phyloP scores from a whole-genome alignment of 2,888 invertebrate species.

The Cerceris rybyensis region DNA sequence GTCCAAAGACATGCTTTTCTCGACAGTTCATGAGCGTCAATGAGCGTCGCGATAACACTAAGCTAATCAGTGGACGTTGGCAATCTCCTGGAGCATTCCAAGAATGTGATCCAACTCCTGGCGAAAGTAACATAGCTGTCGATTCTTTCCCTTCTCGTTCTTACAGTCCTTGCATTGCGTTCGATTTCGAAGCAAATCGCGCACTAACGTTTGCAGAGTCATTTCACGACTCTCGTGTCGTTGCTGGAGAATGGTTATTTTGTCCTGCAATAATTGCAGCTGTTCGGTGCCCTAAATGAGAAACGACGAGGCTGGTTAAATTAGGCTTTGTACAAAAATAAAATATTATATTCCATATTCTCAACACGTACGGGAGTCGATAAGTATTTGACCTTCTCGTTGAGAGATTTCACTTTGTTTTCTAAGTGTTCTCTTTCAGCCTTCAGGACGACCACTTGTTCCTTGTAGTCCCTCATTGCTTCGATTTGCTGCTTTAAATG shows the following conservation, averaged over 20 bases:
- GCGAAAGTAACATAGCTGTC: slow-evolving; percentile 77
- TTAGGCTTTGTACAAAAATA: not conserved
- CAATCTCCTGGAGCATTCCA: slow-evolving; percentile 78
- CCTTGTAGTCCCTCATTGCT: slow-evolving; percentile 87
- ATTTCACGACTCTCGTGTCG: slow-evolving; percentile 79
- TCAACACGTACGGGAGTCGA: slow-evolving; percentile 70
- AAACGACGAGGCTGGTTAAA: slow-evolving; percentile 4
- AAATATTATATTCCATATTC: not conserved
- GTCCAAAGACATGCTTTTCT: slow-evolving; percentile 1
- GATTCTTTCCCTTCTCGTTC: slow-evolving; percentile 72
- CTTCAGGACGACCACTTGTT: slow-evolving; percentile 83
- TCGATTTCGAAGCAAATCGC: slow-evolving; percentile 76
- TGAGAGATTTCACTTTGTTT: slow-evolving; percentile 79
- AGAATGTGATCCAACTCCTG: slow-evolving; percentile 79
- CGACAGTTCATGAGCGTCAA: slow-evolving; percentile 19
- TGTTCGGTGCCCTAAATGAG: slow-evolving; percentile 76
- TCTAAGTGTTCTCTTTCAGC: slow-evolving; percentile 84
- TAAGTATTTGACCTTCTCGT: slow-evolving; percentile 78
- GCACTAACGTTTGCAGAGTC: slow-evolving; percentile 77
- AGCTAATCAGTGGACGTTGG: slow-evolving; percentile 69
- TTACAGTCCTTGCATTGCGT: slow-evolving; percentile 78
- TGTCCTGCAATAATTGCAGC: slow-evolving; percentile 77
- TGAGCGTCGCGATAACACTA: not conserved
- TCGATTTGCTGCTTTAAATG: slow-evolving; percentile 80
- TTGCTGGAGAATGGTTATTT: slow-evolving; percentile 78